These are phyloP conservation scores for Drosophila sucinea DNA, from an alignment of 1,140 invertebrate genomes.

Conservation along the genomic window DNA sequence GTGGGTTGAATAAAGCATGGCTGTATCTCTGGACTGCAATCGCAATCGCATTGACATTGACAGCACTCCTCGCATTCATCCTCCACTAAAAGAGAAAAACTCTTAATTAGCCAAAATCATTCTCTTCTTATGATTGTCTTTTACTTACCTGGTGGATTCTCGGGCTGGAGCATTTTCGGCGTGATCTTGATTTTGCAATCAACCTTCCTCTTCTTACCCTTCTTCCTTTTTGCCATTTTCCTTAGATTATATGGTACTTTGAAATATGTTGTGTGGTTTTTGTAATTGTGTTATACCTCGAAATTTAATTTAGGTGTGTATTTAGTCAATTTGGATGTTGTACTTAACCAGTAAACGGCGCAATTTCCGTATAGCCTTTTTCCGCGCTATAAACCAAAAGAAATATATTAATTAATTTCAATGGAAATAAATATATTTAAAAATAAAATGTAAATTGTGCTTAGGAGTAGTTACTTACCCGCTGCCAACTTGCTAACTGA, in stretches of 20 bases:
- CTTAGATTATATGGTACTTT: constrained; percentile 18
- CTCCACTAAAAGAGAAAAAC: neutral
- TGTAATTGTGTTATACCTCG: constrained; percentile 16
- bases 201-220: constrained; percentile 47
- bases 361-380: constrained; percentile 68
- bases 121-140: no score
- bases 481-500: constrained; percentile 5
- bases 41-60: constrained; percentile 56
- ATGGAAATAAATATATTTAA: neutral
- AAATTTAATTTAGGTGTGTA: constrained; percentile 42
- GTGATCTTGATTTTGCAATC: constrained; percentile 40
- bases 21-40: constrained; percentile 67
- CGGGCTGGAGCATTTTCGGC: constrained; percentile 47
- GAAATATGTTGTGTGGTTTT: constrained; percentile 1
- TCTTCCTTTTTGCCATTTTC: constrained; percentile 64
- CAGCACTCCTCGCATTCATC: constrained; percentile 59
- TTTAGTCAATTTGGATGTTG: constrained; percentile 70
- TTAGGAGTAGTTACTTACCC: neutral
- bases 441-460: neutral
- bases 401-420: neutral
- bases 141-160: constrained; percentile 18
- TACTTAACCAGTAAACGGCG: constrained; percentile 73
- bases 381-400: constrained; percentile 52
- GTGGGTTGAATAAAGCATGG: constrained; percentile 70
- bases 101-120: no score